Evolutionary conservation across 2,113 vertebrate species (phyloP).

Genomic region (Pristiophorus japonicus): DNA sequence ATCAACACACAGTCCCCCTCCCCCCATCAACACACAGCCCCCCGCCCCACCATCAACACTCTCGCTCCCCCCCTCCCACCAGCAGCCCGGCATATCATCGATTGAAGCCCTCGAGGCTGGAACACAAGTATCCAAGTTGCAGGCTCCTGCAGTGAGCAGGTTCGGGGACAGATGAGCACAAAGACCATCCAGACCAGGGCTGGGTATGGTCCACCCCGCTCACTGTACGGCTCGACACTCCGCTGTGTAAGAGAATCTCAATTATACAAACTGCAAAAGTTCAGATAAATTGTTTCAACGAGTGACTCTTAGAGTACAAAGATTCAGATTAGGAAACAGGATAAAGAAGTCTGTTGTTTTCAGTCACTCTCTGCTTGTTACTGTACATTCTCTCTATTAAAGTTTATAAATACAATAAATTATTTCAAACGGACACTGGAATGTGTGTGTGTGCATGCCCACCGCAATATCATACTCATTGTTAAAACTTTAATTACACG

Average conservation of each 20-base stretch:
- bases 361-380: too few relatives aligned
- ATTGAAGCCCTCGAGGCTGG: too few relatives aligned
- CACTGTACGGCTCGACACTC: background rate
- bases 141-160: background rate
- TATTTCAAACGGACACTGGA: conserved; percentile 11
- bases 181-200: background rate
- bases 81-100: too few relatives aligned
- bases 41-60: background rate
- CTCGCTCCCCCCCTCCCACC: too few relatives aligned
- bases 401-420: conserved; percentile 24
- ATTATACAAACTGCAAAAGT: conserved; percentile 32
- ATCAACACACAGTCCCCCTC: too few relatives aligned
- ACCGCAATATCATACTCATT: conserved; percentile 16
- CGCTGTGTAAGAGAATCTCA: background rate
- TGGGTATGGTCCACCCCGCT: background rate
- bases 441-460: conserved; percentile 12
- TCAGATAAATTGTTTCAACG: conserved; percentile 28
- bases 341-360: conserved; percentile 4
- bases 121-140: too few relatives aligned
- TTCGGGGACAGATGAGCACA: background rate
- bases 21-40: too few relatives aligned
- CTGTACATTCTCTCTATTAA: background rate
- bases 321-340: conserved; percentile 12
- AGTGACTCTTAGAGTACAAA: conserved; percentile 5
- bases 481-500: conserved; percentile 27